phyloP scores from a whole-genome alignment of 2,113 vertebrate genomes.

The Scomber colias region DNA sequence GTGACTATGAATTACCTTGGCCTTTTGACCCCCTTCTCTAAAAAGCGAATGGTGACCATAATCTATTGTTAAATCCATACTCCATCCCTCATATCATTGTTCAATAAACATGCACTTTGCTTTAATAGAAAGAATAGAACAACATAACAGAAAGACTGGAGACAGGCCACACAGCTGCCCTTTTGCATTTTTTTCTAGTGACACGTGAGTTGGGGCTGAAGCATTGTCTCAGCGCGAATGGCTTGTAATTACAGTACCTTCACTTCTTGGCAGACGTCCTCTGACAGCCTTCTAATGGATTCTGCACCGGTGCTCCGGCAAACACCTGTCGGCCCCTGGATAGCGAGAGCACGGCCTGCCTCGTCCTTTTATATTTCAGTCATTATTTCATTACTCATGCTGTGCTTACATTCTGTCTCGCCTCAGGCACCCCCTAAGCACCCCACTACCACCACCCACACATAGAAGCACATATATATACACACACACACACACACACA shows the following conservation, averaged over 20 bases:
- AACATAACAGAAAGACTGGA: background rate
- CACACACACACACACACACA: slow-evolving; percentile 8
- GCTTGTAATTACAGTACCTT: slow-evolving; percentile 69
- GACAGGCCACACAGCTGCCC: background rate
- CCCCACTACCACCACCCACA: slow-evolving; percentile 22
- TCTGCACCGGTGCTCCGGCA: slow-evolving; percentile 54
- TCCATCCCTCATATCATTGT: background rate
- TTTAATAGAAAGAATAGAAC: slow-evolving; percentile 4
- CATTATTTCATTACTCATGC: slow-evolving; percentile 83
- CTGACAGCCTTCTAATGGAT: slow-evolving; percentile 76
- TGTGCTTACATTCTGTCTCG: slow-evolving; percentile 76
- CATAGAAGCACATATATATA: background rate
- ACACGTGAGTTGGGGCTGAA: slow-evolving; percentile 23
- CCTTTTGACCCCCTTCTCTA: slow-evolving; percentile 18
- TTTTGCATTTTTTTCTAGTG: slow-evolving; percentile 24
- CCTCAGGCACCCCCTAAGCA: slow-evolving; percentile 66
- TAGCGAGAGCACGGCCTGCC: slow-evolving; percentile 57
- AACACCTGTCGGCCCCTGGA: slow-evolving; percentile 76
- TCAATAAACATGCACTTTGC: slow-evolving; percentile 18
- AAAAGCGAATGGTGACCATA: background rate
- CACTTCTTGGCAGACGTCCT: slow-evolving; percentile 47
- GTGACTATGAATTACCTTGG: slow-evolving; percentile 14
- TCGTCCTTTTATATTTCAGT: slow-evolving; percentile 74
- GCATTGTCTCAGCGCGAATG: slow-evolving; percentile 28
- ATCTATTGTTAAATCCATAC: slow-evolving; percentile 12